Percentiles rank a stretch among this genome's conserved stretches.
phyloP scores from a whole-genome alignment of 2,113 vertebrate genomes.

The Phoenicopterus ruber region DNA sequence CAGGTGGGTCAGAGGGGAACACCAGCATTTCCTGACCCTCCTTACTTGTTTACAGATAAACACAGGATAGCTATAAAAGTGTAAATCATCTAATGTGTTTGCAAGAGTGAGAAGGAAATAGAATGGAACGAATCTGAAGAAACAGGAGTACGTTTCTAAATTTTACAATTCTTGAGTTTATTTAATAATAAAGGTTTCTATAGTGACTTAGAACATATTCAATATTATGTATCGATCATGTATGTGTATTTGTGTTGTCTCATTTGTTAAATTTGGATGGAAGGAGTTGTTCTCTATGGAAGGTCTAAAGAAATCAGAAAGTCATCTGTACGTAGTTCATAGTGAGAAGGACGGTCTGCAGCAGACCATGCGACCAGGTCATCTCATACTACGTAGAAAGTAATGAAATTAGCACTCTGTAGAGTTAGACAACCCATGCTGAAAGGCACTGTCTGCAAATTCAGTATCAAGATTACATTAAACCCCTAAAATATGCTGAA shows the following conservation, averaged over 20 bases:
- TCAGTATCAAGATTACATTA: not conserved
- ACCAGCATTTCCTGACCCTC: not conserved
- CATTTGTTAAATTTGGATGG: not conserved
- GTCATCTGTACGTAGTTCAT: not conserved
- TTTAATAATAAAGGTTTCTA: not conserved
- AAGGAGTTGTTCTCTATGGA: not conserved
- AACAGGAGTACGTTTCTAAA: not conserved
- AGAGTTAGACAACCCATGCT: not conserved
- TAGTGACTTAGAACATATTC: not conserved
- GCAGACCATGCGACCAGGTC: not conserved
- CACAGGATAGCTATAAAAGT: not conserved
- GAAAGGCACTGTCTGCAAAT: not conserved
- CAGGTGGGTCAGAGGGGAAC: not conserved
- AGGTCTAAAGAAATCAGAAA: not conserved
- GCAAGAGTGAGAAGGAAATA: not conserved
- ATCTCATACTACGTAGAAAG: not conserved
- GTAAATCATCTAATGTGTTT: not conserved
- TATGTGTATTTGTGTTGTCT: not conserved
- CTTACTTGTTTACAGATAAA: conserved; percentile 13
- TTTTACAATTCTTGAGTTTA: not conserved
- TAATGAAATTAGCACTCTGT: not conserved
- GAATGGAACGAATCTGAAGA: not conserved
- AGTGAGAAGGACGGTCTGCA: not conserved
- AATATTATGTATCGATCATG: not conserved
- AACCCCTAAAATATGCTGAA: not conserved